Conservation (phyloP, 2,888 invertebrate species). For the Psylliodes chrysocephalus region DNA sequence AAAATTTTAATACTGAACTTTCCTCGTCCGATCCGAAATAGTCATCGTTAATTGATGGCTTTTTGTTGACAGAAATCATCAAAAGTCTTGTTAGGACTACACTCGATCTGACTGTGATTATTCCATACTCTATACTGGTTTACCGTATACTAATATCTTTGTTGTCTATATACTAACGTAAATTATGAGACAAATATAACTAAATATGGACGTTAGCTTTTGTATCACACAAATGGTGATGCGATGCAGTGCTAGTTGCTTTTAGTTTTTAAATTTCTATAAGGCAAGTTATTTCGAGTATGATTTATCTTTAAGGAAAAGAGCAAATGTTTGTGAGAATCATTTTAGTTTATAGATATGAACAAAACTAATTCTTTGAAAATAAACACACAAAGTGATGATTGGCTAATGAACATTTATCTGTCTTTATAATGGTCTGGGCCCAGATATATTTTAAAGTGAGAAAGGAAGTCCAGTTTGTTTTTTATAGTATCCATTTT, state of each 20-base stretch:
- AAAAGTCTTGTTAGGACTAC: conserved; percentile 50
- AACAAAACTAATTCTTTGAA: no score
- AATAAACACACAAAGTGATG: no score
- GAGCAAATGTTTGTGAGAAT: no score
- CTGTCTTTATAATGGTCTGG: no score
- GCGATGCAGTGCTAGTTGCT: background rate
- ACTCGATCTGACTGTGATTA: conserved; percentile 38
- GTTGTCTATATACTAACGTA: conserved; percentile 31
- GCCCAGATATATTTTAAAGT: no score
- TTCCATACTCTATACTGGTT: conserved; percentile 35
- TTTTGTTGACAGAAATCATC: conserved; percentile 57
- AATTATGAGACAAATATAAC: conserved; percentile 20
- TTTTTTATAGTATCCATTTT: no score
- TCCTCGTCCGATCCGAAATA: conserved; percentile 53
- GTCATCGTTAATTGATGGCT: conserved; percentile 56
- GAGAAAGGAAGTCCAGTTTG: no score
- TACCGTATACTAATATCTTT: conserved; percentile 34
- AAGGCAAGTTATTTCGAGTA: no score
- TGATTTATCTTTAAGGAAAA: no score
- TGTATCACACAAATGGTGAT: conserved; percentile 26
- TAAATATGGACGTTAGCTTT: conserved; percentile 31
- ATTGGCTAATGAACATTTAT: no score
- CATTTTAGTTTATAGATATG: no score
- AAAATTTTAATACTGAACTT: conserved; percentile 54
- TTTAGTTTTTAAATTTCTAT: no score